Base-by-base conservation (phyloP, 2,113 vertebrate species). In the Glareola pratincola region DNA sequence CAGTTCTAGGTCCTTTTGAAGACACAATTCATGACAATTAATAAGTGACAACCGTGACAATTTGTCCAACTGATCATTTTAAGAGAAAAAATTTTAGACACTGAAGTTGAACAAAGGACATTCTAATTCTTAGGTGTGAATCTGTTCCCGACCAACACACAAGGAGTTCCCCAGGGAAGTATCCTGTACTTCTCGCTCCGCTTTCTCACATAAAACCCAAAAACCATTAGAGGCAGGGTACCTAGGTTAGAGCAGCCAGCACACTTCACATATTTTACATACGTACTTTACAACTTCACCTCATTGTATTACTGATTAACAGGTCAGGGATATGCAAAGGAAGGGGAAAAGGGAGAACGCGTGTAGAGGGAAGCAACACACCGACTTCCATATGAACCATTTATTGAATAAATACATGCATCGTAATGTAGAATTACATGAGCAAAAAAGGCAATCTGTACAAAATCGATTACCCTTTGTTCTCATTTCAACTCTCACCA, bases 391-490 rank as follows among this genome's bases (percentile, higher is more conserved):
- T 91, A 96, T 5, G 97, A 92, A 94, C 89, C 94, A 82, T 98
- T 98, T 98, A 98, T 97, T 98, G 98, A 98, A 98, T 98, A 98
- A 98, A 98, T 97, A 98, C 97, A 97, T 98, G 98, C 97, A 95
- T 59, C 85, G 91, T 90, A 97, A 95, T 90, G 95, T 90, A 95
- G 97, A 98, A 97, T 97, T 93, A 97, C 93, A 87, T 96, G 95
- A 97, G 94, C 94, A 91, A 93, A 97, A 98, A 98, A 97, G 96
- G 93, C 94, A 96, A 92, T 95, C 92, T 92, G 57, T 85, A 95
- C 85, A 87, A 93, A 97, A 97, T 30, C 36, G 93, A 91, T 62
- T 74, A 92, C 94, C 92, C 95, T 95, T 97, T 91, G 79, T 90
- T 95, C 88, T 88, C 92, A 89, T 85, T 94, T 92, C 72, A 88